Percentiles rank a stretch among this genome's conserved stretches.
Conservation (phyloP, 2,113 vertebrate genomes). For the Peucedramus taeniatus region DNA sequence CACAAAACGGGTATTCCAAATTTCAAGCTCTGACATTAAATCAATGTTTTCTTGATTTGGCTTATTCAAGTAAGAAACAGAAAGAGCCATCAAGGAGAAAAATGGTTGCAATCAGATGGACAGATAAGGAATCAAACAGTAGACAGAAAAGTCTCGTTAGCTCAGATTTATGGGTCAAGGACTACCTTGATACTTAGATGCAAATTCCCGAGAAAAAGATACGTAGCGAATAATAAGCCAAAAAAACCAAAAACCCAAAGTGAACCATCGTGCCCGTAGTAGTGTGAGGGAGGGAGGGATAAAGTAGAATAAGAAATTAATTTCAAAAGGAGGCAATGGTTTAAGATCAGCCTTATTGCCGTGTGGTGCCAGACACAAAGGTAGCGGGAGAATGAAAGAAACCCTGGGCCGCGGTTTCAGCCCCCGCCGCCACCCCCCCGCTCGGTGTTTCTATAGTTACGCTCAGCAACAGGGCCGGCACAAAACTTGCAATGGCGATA, state of each 20-base stretch:
- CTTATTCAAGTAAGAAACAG: neutral
- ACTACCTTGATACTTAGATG: neutral
- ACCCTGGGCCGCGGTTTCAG: neutral
- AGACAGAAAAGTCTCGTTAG: neutral
- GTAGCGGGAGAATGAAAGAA: neutral
- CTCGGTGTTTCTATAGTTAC: constrained; percentile 26
- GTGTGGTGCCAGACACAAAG: neutral
- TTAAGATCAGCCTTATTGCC: neutral
- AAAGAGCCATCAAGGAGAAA: neutral
- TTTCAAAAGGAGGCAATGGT: neutral
- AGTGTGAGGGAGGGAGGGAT: neutral
- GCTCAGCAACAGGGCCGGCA: neutral
- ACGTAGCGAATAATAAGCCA: fast-evolving
- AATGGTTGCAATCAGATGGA: neutral
- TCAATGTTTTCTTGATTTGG: neutral
- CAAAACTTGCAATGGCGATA: neutral
- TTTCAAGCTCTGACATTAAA: neutral
- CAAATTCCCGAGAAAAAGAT: neutral
- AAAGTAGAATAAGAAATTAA: neutral
- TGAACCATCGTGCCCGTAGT: fast-evolving
- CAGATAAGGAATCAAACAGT: neutral
- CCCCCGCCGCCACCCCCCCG: neutral
- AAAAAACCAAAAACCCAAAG: neutral
- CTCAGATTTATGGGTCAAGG: neutral
- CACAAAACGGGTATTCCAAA: neutral